Conservation (phyloP, 2,888 invertebrate genomes). For the Drosophila kuntzei region DNA sequence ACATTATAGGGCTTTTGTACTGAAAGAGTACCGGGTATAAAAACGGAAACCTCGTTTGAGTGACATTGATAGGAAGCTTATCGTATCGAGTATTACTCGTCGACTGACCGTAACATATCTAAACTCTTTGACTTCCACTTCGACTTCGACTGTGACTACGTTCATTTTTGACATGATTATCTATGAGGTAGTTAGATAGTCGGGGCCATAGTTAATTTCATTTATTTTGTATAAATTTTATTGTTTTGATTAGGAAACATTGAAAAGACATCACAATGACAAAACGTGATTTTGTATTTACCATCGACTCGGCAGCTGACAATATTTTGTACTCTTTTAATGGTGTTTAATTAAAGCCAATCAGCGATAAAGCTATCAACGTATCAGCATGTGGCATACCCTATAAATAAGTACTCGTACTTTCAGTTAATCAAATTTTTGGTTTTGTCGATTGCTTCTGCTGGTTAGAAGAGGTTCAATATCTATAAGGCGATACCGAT, state of each 20-base stretch:
- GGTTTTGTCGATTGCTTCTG: conserved; percentile 21
- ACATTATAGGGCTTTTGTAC: too few relatives aligned
- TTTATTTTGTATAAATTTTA: conserved; percentile 65
- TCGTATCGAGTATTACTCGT: conserved; percentile 30
- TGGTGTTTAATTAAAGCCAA: conserved; percentile 81
- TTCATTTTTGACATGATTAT: conserved; percentile 68
- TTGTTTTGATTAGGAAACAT: conserved; percentile 63
- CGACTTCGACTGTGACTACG: conserved; percentile 24
- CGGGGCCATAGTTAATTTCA: conserved; percentile 68
- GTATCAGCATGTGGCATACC: conserved; percentile 72
- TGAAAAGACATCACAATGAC: conserved; percentile 75
- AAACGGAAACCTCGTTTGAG: conserved; percentile 29
- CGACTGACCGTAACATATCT: conserved; percentile 53
- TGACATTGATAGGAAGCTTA: conserved; percentile 49
- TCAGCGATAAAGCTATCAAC: conserved; percentile 70
- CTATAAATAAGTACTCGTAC: conserved; percentile 42
- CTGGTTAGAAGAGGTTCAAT: conserved; percentile 4
- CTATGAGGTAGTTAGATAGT: conserved; percentile 50
- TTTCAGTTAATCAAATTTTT: conserved; percentile 69
- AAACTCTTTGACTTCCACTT: conserved; percentile 6
- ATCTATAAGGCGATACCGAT: conserved; percentile 48
- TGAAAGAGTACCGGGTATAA: not conserved
- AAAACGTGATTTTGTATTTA: conserved; percentile 70
- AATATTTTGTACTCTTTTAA: conserved; percentile 72
- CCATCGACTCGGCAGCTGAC: conserved; percentile 59